A percentile compares a stretch with the other conserved stretches of the same genome.
These are phyloP conservation scores for Ceratoteleas bidentatus DNA, from an alignment of 1,140 invertebrate genomes.

Conservation along the genomic window DNA sequence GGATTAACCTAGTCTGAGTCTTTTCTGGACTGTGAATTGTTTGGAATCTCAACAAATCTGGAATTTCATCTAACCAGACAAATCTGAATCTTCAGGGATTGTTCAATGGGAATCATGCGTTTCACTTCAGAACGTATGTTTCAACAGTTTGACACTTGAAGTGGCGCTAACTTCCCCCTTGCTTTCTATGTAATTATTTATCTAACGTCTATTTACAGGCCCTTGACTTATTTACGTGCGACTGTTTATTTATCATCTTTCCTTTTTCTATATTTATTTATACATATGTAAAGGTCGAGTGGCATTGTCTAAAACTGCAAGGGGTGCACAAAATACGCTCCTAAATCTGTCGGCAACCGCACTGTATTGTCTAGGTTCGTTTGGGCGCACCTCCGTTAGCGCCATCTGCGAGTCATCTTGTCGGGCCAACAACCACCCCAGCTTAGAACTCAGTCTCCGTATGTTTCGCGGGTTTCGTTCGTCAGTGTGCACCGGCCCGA, in stretches of 20 bases:
- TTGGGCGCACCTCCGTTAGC: constrained; percentile 3
- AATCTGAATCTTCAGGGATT: too few relatives aligned
- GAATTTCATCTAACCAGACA: too few relatives aligned
- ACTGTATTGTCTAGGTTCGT: constrained; percentile 43
- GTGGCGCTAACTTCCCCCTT: constrained; percentile 18
- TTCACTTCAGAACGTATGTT: constrained; percentile 31
- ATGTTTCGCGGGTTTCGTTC: too few relatives aligned
- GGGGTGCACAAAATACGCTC: constrained; percentile 20
- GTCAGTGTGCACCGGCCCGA: too few relatives aligned
- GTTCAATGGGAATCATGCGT: neutral
- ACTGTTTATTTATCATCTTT: neutral
- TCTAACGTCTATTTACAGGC: constrained; percentile 35
- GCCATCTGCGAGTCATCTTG: constrained; percentile 12
- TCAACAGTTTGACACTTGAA: constrained; percentile 46
- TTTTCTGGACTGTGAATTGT: too few relatives aligned
- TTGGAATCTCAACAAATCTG: too few relatives aligned
- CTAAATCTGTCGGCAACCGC: constrained; percentile 27
- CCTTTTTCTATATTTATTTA: constrained; percentile 18
- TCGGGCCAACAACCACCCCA: neutral
- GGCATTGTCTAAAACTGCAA: constrained; percentile 10
- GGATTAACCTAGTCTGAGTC: too few relatives aligned
- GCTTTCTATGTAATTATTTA: constrained; percentile 13
- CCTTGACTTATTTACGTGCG: neutral
- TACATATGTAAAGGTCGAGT: constrained; percentile 29
- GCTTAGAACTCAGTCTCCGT: too few relatives aligned